Conservation (phyloP, 2,888 invertebrate genomes). For the Dynastes maya region DNA sequence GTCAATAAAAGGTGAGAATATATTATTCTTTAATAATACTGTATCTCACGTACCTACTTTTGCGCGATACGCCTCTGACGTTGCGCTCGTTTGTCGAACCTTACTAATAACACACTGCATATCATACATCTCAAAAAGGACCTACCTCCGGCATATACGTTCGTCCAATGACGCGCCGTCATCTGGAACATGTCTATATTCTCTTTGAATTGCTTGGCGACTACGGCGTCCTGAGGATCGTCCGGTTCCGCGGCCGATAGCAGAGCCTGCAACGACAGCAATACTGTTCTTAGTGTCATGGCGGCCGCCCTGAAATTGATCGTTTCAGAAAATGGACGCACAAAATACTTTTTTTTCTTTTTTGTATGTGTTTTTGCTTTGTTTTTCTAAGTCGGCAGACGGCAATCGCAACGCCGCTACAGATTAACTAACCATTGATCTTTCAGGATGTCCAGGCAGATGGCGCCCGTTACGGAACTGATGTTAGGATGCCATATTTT, state of each 20-base stretch:
- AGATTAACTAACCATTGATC: conserved; percentile 79
- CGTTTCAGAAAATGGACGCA: not conserved
- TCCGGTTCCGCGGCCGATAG: conserved; percentile 93
- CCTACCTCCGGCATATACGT: conserved; percentile 90
- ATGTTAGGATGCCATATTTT: conserved; percentile 99
- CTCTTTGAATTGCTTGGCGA: conserved; percentile 97
- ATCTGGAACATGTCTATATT: conserved; percentile 87
- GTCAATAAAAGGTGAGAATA: too few species aligned
- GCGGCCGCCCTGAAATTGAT: conserved; percentile 89
- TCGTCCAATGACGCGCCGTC: conserved; percentile 98
- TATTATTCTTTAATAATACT: too few species aligned
- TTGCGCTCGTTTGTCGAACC: too few species aligned
- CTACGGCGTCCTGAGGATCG: conserved; percentile 97
- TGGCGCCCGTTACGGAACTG: conserved; percentile 97
- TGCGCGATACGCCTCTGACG: too few species aligned
- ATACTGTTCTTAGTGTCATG: conserved; percentile 95
- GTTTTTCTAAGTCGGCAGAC: too few species aligned
- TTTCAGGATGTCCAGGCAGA: conserved; percentile 98
- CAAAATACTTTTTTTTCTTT: not conserved
- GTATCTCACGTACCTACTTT: too few species aligned
- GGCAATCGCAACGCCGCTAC: not conserved
- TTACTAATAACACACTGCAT: too few species aligned
- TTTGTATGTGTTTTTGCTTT: not conserved
- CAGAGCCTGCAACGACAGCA: conserved; percentile 95
- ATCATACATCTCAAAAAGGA: too few species aligned